These are phyloP conservation scores for Leontocebus nigricollis DNA, from an alignment of 2,797 vertebrate genomes.

Conservation along the genomic window DNA sequence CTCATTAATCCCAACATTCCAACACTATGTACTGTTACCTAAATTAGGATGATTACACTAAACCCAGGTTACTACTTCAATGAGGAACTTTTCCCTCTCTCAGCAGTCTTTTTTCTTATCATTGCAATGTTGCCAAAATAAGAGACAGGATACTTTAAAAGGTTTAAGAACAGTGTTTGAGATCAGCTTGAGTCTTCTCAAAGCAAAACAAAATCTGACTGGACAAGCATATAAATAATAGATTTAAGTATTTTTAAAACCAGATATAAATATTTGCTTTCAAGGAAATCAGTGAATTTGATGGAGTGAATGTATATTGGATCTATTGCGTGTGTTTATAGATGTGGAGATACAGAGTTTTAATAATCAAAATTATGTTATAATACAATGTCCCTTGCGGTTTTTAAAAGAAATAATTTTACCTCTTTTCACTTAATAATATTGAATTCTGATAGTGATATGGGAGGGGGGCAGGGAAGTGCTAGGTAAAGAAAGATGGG, in stretches of 20 bases:
- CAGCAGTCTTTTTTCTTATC: neutral
- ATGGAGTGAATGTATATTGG: neutral
- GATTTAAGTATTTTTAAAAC: neutral
- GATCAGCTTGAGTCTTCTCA: neutral
- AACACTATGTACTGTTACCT: neutral
- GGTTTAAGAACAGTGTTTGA: neutral
- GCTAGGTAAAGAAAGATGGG: neutral
- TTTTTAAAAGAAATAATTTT: conserved; percentile 71
- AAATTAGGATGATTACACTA: neutral
- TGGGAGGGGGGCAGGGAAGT: neutral
- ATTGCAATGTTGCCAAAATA: neutral
- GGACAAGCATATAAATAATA: neutral
- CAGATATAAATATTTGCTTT: neutral
- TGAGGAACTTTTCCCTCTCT: neutral
- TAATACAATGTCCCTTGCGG: neutral
- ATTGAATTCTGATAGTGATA: neutral
- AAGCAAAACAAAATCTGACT: neutral
- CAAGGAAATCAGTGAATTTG: neutral
- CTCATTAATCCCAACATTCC: neutral
- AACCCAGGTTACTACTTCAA: neutral
- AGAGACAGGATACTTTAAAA: neutral
- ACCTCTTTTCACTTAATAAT: conserved; percentile 59
- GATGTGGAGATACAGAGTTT: neutral
- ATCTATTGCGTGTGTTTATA: conserved; percentile 56
- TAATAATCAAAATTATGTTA: conserved; percentile 60